phyloP scores from a whole-genome alignment of 2,888 invertebrate genomes.

The Phalera bucephala region DNA sequence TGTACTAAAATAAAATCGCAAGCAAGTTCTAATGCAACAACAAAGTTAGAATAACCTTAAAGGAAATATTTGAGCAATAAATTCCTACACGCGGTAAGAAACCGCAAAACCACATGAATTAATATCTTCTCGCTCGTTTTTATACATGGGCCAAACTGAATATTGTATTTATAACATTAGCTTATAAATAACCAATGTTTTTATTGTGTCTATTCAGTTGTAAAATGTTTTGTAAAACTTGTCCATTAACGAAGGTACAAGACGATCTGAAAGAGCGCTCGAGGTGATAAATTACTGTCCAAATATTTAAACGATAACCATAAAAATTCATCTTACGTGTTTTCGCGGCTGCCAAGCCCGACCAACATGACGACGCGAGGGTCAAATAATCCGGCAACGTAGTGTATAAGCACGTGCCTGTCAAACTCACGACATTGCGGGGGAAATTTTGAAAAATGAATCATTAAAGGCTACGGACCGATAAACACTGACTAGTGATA shows the following conservation, averaged over 20 bases:
- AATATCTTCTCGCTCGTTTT: slow-evolving; percentile 11
- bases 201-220: neutral
- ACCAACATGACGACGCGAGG: slow-evolving; percentile 12
- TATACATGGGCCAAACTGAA: slow-evolving; percentile 14
- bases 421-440: slow-evolving; percentile 12
- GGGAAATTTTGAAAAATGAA: slow-evolving; percentile 20
- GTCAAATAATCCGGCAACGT: slow-evolving; percentile 28
- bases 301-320: slow-evolving; percentile 24
- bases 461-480: slow-evolving; percentile 3
- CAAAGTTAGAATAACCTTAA: too few relatives aligned
- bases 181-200: neutral
- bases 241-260: slow-evolving; percentile 8
- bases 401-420: slow-evolving; percentile 29
- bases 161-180: slow-evolving; percentile 5
- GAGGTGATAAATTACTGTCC: slow-evolving; percentile 17
- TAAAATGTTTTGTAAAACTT: slow-evolving; percentile 3
- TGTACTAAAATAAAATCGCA: too few relatives aligned
- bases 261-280: too few relatives aligned
- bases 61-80: slow-evolving; percentile 18
- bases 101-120: slow-evolving; percentile 29
- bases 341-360: slow-evolving; percentile 23
- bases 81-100: slow-evolving; percentile 21
- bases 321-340: slow-evolving; percentile 26
- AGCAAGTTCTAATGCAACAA: too few relatives aligned
- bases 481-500: neutral